phyloP scores from a whole-genome alignment of 2,113 vertebrate species.

The Tauraco erythrolophus region DNA sequence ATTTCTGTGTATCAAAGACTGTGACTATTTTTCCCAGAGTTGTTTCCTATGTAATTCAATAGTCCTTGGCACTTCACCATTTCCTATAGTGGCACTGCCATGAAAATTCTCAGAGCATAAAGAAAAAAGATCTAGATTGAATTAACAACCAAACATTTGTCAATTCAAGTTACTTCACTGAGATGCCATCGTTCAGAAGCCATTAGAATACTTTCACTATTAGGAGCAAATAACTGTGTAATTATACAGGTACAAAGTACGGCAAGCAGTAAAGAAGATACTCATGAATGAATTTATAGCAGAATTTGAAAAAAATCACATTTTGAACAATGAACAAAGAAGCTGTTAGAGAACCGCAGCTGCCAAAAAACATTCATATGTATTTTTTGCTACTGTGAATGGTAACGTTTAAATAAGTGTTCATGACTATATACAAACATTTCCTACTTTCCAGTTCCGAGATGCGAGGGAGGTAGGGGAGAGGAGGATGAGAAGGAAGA shows the following conservation, averaged over 20 bases:
- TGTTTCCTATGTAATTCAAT: not conserved
- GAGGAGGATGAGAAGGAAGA: not conserved
- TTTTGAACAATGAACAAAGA: not conserved
- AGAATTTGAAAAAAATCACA: not conserved
- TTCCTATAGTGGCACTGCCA: not conserved
- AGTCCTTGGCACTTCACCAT: not conserved
- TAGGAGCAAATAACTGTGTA: not conserved
- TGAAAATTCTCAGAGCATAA: not conserved
- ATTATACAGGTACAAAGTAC: not conserved
- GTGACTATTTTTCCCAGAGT: not conserved
- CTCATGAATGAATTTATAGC: not conserved
- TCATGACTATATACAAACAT: not conserved
- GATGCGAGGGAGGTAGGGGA: accelerated
- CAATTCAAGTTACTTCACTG: not conserved
- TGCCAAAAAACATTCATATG: not conserved
- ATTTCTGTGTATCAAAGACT: not conserved
- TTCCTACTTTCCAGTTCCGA: not conserved
- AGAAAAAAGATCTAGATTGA: not conserved
- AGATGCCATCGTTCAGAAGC: not conserved
- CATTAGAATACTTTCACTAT: not conserved
- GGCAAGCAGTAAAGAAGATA: not conserved
- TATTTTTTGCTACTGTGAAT: not conserved
- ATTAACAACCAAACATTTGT: not conserved
- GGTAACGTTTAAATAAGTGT: not conserved
- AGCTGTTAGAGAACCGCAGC: not conserved